Evolutionary conservation across 2,113 vertebrate genomes (phyloP).

Genomic region (Platichthys stellatus): DNA sequence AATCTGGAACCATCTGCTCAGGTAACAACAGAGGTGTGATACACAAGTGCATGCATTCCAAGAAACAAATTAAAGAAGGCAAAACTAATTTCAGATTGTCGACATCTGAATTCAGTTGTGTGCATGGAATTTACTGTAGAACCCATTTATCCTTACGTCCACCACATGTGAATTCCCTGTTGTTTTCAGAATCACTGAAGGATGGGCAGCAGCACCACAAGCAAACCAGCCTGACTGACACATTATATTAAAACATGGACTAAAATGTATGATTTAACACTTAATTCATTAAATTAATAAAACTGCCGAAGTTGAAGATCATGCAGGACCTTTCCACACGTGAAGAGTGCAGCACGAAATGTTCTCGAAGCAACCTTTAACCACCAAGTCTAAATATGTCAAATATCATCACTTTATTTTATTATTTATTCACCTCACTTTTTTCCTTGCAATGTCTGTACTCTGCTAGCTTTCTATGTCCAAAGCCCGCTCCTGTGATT

Average conservation of each 20-base stretch:
- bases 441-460: neutral
- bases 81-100: neutral
- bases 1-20: slow-evolving; percentile 32
- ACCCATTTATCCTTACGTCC: neutral
- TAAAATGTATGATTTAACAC: no score
- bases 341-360: neutral
- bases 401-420: neutral
- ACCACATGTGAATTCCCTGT: neutral
- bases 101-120: neutral
- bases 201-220: neutral
- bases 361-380: neutral
- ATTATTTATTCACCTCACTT: neutral
- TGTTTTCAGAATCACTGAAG: neutral
- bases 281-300: no score
- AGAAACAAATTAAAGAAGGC: neutral
- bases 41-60: neutral
- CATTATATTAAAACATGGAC: no score
- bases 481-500: slow-evolving; percentile 24
- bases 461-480: neutral
- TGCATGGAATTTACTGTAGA: no score
- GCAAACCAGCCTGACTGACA: no score
- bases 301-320: no score
- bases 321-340: neutral
- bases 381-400: neutral
- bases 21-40: neutral